These are phyloP conservation scores for Temnopleurus reevesii DNA, from an alignment of 53 echinoderm and acorn worm genomes.

Conservation along the genomic window DNA sequence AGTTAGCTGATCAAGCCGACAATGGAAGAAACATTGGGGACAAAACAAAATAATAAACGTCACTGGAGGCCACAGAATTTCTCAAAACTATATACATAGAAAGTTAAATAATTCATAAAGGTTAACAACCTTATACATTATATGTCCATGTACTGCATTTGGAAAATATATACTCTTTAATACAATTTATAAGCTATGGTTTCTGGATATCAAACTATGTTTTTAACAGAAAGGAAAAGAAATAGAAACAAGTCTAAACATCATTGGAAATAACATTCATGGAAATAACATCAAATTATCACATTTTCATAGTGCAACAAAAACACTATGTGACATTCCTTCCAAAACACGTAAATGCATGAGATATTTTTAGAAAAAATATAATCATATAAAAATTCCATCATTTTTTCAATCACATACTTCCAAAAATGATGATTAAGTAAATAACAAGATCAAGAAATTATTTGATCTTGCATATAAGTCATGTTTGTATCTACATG, in stretches of 20 bases:
- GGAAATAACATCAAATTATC: not conserved
- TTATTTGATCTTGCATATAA: not conserved
- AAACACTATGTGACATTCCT: not conserved
- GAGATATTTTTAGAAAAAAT: constrained; percentile 28
- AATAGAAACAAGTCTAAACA: not conserved
- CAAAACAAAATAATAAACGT: not conserved
- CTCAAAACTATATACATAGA: constrained; percentile 20
- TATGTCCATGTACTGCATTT: not conserved
- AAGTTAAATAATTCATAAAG: constrained; percentile 14
- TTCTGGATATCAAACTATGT: constrained; percentile 11
- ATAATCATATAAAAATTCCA: constrained; percentile 15
- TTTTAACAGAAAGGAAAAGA: not conserved
- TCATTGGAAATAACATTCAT: not conserved
- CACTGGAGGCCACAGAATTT: not conserved
- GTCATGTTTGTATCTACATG: not conserved
- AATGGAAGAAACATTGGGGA: too few species aligned
- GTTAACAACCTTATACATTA: not conserved
- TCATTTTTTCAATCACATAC: not conserved
- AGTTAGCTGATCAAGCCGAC: too few species aligned
- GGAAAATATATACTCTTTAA: not conserved
- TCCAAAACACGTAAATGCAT: not conserved
- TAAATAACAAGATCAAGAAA: not conserved
- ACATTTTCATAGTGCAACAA: not conserved
- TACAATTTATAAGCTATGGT: constrained; percentile 3
- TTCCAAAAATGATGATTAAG: constrained; percentile 8